These are phyloP conservation scores for Neogobius melanostomus DNA, from an alignment of 2,113 vertebrate species.

Conservation along the genomic window DNA sequence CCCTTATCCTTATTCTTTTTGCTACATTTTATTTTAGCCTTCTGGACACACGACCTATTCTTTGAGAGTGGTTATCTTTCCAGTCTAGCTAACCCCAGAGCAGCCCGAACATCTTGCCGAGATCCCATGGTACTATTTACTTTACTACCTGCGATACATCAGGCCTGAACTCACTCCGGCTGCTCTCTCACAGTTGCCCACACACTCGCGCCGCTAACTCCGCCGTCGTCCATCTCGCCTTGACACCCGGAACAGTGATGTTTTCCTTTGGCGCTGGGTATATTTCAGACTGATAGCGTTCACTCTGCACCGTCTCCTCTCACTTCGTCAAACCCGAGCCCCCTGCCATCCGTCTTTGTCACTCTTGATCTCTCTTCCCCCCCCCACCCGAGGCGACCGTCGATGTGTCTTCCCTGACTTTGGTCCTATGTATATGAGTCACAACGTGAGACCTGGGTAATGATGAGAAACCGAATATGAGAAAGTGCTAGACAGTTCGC, in stretches of 20 bases:
- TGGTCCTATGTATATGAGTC: constrained; percentile 10
- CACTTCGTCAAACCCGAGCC: constrained; percentile 33
- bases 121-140: constrained; percentile 41
- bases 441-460: constrained; percentile 17
- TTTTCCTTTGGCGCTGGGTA: constrained; percentile 60
- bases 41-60: background rate
- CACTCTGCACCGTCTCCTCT: constrained; percentile 27
- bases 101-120: background rate
- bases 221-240: constrained; percentile 57
- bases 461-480: background rate
- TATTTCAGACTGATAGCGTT: constrained; percentile 61
- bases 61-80: background rate
- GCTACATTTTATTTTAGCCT: no score
- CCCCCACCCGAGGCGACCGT: background rate
- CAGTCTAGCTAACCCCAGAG: background rate
- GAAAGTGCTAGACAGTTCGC: background rate
- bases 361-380: constrained; percentile 32
- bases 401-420: background rate
- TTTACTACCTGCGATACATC: constrained; percentile 53
- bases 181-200: constrained; percentile 5
- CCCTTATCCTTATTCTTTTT: no score
- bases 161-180: constrained; percentile 10
- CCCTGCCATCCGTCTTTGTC: constrained; percentile 45
- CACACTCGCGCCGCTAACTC: constrained; percentile 22
- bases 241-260: constrained; percentile 67